phyloP scores from a whole-genome alignment of 92 coral and sea anemone genomes.

The Epizoanthus illoricatus region DNA sequence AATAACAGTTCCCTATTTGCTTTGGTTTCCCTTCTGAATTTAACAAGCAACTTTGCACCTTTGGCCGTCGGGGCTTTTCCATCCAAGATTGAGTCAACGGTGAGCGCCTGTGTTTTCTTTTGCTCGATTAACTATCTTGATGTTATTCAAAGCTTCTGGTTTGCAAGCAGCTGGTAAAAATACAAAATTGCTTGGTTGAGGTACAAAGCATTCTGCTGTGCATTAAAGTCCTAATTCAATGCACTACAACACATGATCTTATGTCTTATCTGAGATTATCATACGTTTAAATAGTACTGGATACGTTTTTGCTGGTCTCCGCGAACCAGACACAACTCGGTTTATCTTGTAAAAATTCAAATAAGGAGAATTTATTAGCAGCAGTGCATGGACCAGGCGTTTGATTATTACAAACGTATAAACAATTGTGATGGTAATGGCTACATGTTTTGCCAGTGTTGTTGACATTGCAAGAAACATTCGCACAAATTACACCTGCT shows the following conservation, averaged over 20 bases:
- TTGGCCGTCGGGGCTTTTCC: no score
- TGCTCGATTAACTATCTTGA: not conserved
- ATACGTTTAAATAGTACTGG: not conserved
- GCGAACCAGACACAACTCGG: not conserved
- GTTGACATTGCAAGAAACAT: not conserved
- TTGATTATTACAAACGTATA: not conserved
- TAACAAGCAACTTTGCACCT: not conserved
- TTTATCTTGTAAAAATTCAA: not conserved
- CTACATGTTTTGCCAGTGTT: constrained; percentile 12
- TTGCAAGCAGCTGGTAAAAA: constrained; percentile 32
- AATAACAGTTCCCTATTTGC: not conserved
- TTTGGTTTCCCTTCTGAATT: not conserved
- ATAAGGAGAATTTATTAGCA: constrained; percentile 5
- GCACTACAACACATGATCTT: not conserved
- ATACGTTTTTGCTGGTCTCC: not conserved
- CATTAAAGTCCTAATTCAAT: not conserved
- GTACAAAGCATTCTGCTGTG: not conserved
- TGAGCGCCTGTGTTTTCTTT: not conserved
- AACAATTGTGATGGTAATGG: constrained; percentile 5
- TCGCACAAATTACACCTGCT: constrained; percentile 17
- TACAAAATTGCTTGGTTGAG: not conserved
- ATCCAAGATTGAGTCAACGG: no score
- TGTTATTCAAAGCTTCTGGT: constrained; percentile 18
- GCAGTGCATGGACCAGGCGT: not conserved
- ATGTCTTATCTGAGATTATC: not conserved